These are phyloP conservation scores for Tragelaphus imberbis DNA, from an alignment of 2,113 vertebrate species.

Conservation along the genomic window DNA sequence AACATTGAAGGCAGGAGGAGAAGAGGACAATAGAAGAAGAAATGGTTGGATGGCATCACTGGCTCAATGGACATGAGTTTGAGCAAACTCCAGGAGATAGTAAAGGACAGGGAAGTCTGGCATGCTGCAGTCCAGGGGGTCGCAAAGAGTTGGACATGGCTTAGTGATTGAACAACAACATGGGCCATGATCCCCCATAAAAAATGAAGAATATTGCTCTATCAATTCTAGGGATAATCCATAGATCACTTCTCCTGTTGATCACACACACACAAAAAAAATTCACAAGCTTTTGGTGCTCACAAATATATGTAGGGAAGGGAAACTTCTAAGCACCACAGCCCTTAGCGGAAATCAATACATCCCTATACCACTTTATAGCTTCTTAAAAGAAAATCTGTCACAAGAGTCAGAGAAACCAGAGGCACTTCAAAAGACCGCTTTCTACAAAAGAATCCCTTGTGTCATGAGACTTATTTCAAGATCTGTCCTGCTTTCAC, in stretches of 20 bases:
- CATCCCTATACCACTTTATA: conserved; percentile 14
- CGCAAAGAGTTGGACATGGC: not conserved
- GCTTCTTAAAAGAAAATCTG: conserved; percentile 63
- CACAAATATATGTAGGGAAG: not conserved
- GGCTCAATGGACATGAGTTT: not conserved
- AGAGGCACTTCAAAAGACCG: conserved; percentile 56
- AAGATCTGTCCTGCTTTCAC: conserved; percentile 19
- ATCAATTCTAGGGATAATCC: not conserved
- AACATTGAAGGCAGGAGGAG: not conserved
- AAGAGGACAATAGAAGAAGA: not conserved
- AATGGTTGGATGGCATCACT: not conserved
- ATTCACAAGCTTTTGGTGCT: not conserved
- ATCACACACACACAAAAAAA: not conserved
- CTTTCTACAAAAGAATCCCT: conserved; percentile 43
- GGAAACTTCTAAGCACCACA: conserved; percentile 32
- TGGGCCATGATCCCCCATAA: not conserved
- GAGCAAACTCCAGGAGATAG: not conserved
- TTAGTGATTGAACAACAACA: not conserved
- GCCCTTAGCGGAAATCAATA: conserved; percentile 62
- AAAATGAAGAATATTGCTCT: not conserved
- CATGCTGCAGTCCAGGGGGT: not conserved
- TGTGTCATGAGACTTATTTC: conserved; percentile 37
- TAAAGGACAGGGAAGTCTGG: not conserved
- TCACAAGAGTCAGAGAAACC: conserved; percentile 56
- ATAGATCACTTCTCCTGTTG: not conserved